phyloP scores from a whole-genome alignment of 2,888 invertebrate genomes.

The Athalia cordata region DNA sequence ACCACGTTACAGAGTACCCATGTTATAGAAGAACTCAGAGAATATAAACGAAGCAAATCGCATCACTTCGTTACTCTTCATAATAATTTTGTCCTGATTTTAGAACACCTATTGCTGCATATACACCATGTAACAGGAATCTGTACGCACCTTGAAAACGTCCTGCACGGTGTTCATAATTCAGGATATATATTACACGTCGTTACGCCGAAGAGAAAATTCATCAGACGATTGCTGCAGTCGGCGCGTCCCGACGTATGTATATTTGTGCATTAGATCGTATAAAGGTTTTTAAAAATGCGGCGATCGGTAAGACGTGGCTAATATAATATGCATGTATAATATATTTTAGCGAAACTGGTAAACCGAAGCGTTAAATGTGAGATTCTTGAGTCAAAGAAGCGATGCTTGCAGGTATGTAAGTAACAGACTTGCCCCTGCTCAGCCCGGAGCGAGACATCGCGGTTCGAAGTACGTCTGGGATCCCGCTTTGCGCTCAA shows the following conservation, averaged over 20 bases:
- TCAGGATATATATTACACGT: no score
- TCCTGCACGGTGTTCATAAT: neutral
- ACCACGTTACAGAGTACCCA: conserved; percentile 18
- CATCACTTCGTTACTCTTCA: neutral
- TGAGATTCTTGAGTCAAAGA: conserved; percentile 30
- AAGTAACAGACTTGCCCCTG: conserved; percentile 39
- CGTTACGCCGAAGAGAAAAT: no score
- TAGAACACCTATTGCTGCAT: neutral
- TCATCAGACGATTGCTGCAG: no score
- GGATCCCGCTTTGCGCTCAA: conserved; percentile 28
- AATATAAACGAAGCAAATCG: conserved; percentile 1
- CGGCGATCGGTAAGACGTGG: neutral
- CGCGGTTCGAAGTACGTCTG: conserved; percentile 42
- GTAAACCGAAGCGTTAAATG: conserved; percentile 32
- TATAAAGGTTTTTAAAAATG: no score
- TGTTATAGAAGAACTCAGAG: conserved; percentile 2
- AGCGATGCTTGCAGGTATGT: conserved; percentile 22
- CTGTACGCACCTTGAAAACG: neutral
- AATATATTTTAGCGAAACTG: conserved; percentile 22
- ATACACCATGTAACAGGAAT: neutral
- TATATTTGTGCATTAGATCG: no score
- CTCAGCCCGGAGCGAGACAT: conserved; percentile 42
- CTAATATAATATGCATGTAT: conserved; percentile 20
- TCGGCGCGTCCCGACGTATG: no score
- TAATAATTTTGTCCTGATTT: neutral